Evolutionary conservation across 2,888 invertebrate genomes (phyloP).

Genomic region (Unio delphinus): DNA sequence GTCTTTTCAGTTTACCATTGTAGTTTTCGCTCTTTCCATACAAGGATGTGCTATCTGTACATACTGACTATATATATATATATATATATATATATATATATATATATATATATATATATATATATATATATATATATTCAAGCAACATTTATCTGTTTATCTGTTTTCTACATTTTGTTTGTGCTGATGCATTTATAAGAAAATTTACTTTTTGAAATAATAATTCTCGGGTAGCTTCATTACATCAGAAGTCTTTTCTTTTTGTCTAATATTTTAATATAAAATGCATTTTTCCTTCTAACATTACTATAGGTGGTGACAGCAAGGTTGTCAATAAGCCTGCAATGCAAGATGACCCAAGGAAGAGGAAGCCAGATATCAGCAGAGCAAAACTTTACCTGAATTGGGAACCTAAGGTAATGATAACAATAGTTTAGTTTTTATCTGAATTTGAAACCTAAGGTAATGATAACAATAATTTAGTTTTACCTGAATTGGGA

Average conservation of each 20-base stretch:
- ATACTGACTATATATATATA: no score
- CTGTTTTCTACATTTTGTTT: no score
- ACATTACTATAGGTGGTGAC: constrained; percentile 80
- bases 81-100: no score
- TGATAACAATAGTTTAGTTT: not conserved
- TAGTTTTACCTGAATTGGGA: not conserved
- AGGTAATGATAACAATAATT: not conserved
- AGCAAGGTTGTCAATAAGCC: constrained; percentile 87
- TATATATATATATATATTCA: not conserved
- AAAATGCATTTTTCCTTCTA: not conserved
- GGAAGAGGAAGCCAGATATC: constrained; percentile 94
- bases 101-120: not conserved
- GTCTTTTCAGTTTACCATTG: not conserved
- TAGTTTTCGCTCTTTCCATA: not conserved
- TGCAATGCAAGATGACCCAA: constrained; percentile 96
- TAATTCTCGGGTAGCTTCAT: not conserved
- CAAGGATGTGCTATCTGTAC: no score
- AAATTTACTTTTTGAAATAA: no score
- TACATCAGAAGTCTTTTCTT: not conserved
- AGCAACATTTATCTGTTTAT: no score
- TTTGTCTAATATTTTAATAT: not conserved
- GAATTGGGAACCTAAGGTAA: constrained; percentile 92
- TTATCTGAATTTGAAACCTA: not conserved
- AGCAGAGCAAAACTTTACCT: constrained; percentile 86
- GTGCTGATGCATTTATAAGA: no score